Percentiles rank a stretch among this genome's conserved stretches.
Evolutionary conservation across 2,888 invertebrate species (phyloP).

Genomic region (Priapulus caudatus): DNA sequence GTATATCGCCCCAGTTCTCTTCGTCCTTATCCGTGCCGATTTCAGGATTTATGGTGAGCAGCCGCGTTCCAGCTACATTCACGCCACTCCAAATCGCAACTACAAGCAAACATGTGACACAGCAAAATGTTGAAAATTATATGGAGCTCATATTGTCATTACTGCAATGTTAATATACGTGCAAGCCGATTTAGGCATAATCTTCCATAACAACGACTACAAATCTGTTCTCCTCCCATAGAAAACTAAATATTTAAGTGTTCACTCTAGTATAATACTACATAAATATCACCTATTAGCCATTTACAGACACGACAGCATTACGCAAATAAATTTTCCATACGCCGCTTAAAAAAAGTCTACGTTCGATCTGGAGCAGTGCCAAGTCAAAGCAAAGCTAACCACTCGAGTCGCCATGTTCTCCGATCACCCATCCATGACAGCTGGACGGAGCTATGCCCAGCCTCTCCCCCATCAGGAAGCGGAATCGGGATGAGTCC

Average conservation of each 20-base stretch:
- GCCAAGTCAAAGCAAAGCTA: slow-evolving; percentile 27
- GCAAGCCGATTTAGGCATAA: too few species aligned
- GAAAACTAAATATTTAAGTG: too few species aligned
- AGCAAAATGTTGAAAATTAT: too few species aligned
- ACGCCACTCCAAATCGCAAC: slow-evolving; percentile 89
- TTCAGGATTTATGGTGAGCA: slow-evolving; percentile 61
- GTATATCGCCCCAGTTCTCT: slow-evolving; percentile 65
- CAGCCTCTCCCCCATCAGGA: slow-evolving; percentile 67
- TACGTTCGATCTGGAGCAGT: too few species aligned
- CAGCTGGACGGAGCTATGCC: slow-evolving; percentile 68
- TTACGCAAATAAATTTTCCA: too few species aligned
- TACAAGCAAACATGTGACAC: slow-evolving; percentile 37
- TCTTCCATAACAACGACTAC: too few species aligned
- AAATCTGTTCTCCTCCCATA: too few species aligned
- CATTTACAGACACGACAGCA: too few species aligned
- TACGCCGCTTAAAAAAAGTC: slow-evolving; percentile 5
- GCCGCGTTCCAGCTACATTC: slow-evolving; percentile 73
- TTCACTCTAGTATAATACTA: too few species aligned
- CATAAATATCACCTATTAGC: too few species aligned
- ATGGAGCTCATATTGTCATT: too few species aligned
- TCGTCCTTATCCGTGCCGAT: slow-evolving; percentile 59
- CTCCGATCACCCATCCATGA: slow-evolving; percentile 87
- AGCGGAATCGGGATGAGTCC: slow-evolving; percentile 80
- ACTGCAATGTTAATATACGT: too few species aligned
- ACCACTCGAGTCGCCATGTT: slow-evolving; percentile 83